Conservation (phyloP, 2,113 vertebrate species). For the Neoarius graeffei region DNA sequence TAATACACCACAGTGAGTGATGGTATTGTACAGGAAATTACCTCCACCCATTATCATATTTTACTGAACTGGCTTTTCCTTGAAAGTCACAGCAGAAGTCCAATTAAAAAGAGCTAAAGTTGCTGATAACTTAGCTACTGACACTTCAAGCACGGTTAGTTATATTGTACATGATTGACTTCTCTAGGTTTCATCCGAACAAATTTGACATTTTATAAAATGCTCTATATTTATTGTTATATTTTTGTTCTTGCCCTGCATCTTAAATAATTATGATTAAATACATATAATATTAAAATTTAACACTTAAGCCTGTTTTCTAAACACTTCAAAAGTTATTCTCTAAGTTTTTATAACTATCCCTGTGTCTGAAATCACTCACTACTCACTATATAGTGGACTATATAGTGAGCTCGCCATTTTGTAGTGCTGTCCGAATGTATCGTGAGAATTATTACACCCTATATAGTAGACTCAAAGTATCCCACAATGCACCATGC, state of each 20-base stretch:
- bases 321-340: background rate
- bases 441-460: too few relatives aligned
- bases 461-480: too few relatives aligned
- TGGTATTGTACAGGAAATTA: background rate
- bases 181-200: background rate
- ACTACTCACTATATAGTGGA: too few relatives aligned
- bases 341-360: too few relatives aligned
- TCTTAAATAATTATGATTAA: background rate
- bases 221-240: background rate
- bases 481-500: too few relatives aligned
- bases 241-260: background rate
- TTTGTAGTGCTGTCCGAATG: too few relatives aligned
- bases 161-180: background rate
- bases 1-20: background rate
- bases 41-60: background rate
- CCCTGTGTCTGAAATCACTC: too few relatives aligned
- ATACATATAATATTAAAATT: background rate
- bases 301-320: background rate
- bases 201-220: background rate
- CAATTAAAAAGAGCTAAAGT: background rate
- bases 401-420: too few relatives aligned
- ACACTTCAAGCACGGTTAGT: background rate
- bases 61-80: background rate
- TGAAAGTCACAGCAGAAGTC: background rate
- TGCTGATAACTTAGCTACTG: background rate